Conservation (phyloP, 2,113 vertebrate species). For the Xenopus borealis region DNA sequence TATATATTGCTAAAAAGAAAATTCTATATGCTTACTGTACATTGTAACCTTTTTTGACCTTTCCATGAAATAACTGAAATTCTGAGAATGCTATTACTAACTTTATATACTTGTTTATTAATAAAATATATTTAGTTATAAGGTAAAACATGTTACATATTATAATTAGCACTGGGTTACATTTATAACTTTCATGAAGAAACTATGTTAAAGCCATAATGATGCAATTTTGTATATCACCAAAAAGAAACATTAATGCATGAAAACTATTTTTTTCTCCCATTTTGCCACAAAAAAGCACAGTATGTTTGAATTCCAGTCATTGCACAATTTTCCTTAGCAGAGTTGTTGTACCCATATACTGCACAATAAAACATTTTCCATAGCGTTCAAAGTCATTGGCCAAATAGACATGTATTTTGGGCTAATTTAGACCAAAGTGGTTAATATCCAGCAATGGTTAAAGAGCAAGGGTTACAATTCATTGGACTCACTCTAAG, state of each 20-base stretch:
- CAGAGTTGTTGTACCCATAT: too few species aligned
- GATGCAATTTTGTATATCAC: neutral
- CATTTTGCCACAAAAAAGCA: too few species aligned
- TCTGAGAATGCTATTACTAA: neutral
- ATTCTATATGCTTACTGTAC: neutral
- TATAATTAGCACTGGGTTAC: neutral
- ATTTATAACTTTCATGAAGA: neutral
- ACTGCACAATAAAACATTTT: too few species aligned
- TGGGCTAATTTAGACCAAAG: too few species aligned
- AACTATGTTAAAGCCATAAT: neutral
- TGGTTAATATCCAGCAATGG: too few species aligned
- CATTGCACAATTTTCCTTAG: too few species aligned
- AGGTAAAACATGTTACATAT: neutral
- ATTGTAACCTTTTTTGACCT: neutral
- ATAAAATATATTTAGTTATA: conserved; percentile 2
- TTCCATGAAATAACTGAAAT: too few species aligned
- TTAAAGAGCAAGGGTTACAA: too few species aligned
- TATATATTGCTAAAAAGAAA: neutral
- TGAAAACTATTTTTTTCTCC: neutral
- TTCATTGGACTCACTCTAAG: too few species aligned
- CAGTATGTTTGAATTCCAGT: too few species aligned
- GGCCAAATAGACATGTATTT: too few species aligned
- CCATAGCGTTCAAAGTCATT: too few species aligned
- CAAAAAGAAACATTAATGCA: neutral
- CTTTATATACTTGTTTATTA: neutral